Base-by-base conservation (phyloP, 2,888 invertebrate genomes). In the Nipponacmea schrenckii region DNA sequence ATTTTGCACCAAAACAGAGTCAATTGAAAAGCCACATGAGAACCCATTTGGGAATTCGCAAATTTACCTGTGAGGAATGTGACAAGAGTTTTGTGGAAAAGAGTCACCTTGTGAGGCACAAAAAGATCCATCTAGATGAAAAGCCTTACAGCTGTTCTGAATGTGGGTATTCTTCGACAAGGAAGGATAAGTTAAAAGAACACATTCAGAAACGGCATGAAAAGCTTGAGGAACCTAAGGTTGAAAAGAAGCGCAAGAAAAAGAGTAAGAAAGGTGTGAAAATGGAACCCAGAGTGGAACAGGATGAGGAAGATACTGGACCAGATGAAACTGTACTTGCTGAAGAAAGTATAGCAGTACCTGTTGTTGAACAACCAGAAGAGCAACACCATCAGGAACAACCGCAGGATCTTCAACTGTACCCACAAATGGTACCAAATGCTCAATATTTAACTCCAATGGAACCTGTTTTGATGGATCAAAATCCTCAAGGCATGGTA, bases 51-150 rank as follows among this genome's bases (percentile, higher is more conserved):
- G 90, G 87, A 77, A 90, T 89, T 50, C 87, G 91, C 17, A 89
- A 90, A 12, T 91, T 91, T 82, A 90, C 91, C 31, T 93, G 93
- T 83, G 87, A 89, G 27, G 89, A 90, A 20, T 93, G 93, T 85
- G 91, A 92, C 0, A 90, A 92, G 65, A 91, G 91, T 17, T 93
- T 93, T 84, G 91, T 93, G 83, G 93, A 93, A 83, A 92, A 92
- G 80, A 92, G 92, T 48, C 93, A 93, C 86, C 87, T 93, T 72
- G 90, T 92, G 15, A 89, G 93, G 1, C 93, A 93, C 84, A 92
- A 93, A 84, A 88, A 92, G 62, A 92, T 93, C 68, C 93, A 93
- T 87, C 86, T 92, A 63, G 90, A 91, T 77, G 92, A 92, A 74
- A 92, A 92, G 80, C 92, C 92, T 0, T 92, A 92, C 86, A 92